Percentiles rank a stretch among this genome's conserved stretches.
Evolutionary conservation across 2,888 invertebrate species (phyloP).

Genomic region (Orthosia incerta): DNA sequence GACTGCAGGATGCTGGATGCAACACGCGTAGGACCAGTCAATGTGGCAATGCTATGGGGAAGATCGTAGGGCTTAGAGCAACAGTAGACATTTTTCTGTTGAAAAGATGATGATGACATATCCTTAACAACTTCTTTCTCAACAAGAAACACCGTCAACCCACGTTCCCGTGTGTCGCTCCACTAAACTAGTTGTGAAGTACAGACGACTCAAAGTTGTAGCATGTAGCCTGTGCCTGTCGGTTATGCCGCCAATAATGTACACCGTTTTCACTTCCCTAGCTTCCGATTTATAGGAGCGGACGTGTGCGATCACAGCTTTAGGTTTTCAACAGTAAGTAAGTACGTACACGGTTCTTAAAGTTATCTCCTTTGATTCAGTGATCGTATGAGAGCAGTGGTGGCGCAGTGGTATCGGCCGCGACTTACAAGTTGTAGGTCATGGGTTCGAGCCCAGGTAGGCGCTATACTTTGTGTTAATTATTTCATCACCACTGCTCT

Average conservation of each 20-base stretch:
- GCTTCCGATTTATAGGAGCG: slow-evolving; percentile 10
- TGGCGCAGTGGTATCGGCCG: no score
- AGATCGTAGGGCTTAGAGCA: no score
- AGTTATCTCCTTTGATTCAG: not conserved
- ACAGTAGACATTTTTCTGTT: no score
- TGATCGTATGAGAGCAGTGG: no score
- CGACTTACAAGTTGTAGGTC: no score
- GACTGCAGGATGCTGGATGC: no score
- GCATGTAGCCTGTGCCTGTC: slow-evolving; percentile 63
- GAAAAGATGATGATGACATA: no score
- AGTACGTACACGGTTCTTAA: not conserved
- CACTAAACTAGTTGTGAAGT: slow-evolving; percentile 66
- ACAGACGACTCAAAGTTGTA: slow-evolving; percentile 64
- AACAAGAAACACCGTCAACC: not conserved
- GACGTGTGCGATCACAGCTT: slow-evolving; percentile 32
- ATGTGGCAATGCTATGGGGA: no score
- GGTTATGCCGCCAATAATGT: slow-evolving; percentile 72
- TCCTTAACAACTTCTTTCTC: not conserved
- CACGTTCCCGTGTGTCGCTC: slow-evolving; percentile 50
- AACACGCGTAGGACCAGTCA: no score
- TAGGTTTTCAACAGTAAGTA: not conserved
- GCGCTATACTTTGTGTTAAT: no score
- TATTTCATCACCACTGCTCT: no score
- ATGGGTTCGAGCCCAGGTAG: no score
- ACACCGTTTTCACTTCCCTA: slow-evolving; percentile 57